A percentile compares a stretch with the other conserved stretches of the same genome.
phyloP scores from a whole-genome alignment of 2,888 invertebrate genomes.

The Sialis lutaria region DNA sequence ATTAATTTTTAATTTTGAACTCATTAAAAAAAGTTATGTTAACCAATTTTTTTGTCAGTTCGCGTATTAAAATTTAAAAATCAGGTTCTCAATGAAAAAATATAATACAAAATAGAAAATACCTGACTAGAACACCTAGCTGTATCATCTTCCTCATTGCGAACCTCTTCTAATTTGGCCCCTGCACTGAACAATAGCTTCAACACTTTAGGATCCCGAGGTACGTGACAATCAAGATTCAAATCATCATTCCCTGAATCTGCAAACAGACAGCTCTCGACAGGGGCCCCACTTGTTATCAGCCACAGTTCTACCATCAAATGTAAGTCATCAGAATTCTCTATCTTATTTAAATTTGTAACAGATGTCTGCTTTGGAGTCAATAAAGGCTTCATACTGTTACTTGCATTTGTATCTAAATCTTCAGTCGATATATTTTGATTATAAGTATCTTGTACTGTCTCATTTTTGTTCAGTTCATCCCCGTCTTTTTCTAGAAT shows the following conservation, averaged over 20 bases:
- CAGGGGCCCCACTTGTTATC: constrained; percentile 45
- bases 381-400: constrained; percentile 6
- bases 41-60: too few species aligned
- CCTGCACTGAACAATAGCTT: constrained; percentile 61
- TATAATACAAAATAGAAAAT: constrained; percentile 2
- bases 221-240: constrained; percentile 37
- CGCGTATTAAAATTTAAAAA: too few species aligned
- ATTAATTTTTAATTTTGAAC: too few species aligned
- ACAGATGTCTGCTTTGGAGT: constrained; percentile 5
- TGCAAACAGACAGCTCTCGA: constrained; percentile 36
- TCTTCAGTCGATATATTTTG: neutral
- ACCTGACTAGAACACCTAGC: constrained; percentile 22
- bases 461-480: neutral
- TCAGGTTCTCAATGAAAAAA: neutral
- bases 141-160: constrained; percentile 25
- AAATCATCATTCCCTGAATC: constrained; percentile 26
- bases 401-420: constrained; percentile 6
- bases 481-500: neutral
- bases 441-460: neutral
- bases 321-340: constrained; percentile 33
- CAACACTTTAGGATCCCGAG: constrained; percentile 51
- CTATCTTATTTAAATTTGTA: constrained; percentile 3
- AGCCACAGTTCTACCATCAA: constrained; percentile 62
- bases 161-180: constrained; percentile 33
- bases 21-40: too few species aligned